Conservation (phyloP, 2,797 vertebrate species). For the Pseudochaenichthys georgianus region DNA sequence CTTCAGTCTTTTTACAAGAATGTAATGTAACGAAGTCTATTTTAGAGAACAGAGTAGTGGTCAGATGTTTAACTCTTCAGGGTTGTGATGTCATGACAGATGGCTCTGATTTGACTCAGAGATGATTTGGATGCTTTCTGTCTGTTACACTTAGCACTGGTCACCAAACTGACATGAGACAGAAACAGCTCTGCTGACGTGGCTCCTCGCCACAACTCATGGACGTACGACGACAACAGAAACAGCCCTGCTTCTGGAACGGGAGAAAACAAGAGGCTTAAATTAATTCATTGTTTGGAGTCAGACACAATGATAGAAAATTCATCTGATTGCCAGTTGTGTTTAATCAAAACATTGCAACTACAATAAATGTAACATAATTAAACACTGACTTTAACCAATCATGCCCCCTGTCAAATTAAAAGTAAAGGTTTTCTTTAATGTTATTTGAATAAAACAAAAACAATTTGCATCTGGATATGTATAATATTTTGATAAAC, state of each 20-base stretch:
- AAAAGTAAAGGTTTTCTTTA: neutral
- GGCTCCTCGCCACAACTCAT: constrained; percentile 83
- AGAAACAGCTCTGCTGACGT: constrained; percentile 77
- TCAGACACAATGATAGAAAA: neutral
- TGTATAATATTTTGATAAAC: neutral
- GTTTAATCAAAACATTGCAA: neutral
- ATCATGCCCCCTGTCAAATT: neutral
- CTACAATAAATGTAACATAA: constrained; percentile 10
- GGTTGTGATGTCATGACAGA: constrained; percentile 76
- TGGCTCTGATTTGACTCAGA: constrained; percentile 42
- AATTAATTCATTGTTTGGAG: neutral
- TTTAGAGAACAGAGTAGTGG: neutral
- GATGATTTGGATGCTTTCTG: constrained; percentile 45
- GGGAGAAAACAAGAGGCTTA: constrained; percentile 32
- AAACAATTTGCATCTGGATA: neutral
- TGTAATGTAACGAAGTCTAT: neutral
- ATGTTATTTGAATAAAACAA: neutral
- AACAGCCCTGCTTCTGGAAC: constrained; percentile 76
- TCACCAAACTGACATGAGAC: constrained; percentile 75
- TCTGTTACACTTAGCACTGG: constrained; percentile 38
- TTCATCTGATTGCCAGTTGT: neutral
- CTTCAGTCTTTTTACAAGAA: constrained; percentile 21
- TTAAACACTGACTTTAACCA: neutral
- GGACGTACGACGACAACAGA: constrained; percentile 79
- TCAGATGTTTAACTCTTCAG: constrained; percentile 28